Evolutionary conservation across 2,888 invertebrate species (phyloP), one percentile per base, ranked within the genome.

Genomic region (Ligdia adustata): DNA sequence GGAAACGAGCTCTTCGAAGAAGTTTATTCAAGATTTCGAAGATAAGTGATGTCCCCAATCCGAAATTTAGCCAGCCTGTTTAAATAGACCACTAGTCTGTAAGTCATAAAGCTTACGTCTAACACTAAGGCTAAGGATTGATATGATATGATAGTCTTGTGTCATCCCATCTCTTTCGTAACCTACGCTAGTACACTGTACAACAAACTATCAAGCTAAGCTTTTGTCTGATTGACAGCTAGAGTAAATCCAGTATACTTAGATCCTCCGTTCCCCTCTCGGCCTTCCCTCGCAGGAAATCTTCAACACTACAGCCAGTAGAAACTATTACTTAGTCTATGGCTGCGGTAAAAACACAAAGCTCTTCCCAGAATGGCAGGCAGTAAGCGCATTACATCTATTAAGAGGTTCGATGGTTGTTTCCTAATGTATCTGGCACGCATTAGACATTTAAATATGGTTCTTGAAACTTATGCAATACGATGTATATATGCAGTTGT

Each of bases 401-500:
- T 82, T 82, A 83, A 72, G 73, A 75, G 67, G 66, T 75, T 72
- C 68, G 68, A 76, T 68, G 69, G 72, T 76, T 71, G 73, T 73
- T 69, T 70, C 72, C 59, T 69, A 79, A 84, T 87, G 82, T 74
- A 72, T 79, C 76, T 79, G 57, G 66, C 62, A 68, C 69, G 69
- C 74, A 84, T 85, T 78, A 77, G 67, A 75, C 69, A 79, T 86
- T 82, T 79, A 86, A 82, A 80, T 81, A 75, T 75, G 63, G 66
- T 88, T 85, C 87, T 75, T 63, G 75, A 73, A 84, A 84, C 82
- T 81, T 77, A 77, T 79, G 76, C 73, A 78, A 79, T 75, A 32
- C 28, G 29, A 37, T 75, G 64, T 69, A 72, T 60, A 61, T 52
- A 52, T 40, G 48, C 48, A 38, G 34, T 43, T 49, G 60, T 53